Conservation (phyloP, 1,140 invertebrate genomes). For the Aporrectodea caliginosa region DNA sequence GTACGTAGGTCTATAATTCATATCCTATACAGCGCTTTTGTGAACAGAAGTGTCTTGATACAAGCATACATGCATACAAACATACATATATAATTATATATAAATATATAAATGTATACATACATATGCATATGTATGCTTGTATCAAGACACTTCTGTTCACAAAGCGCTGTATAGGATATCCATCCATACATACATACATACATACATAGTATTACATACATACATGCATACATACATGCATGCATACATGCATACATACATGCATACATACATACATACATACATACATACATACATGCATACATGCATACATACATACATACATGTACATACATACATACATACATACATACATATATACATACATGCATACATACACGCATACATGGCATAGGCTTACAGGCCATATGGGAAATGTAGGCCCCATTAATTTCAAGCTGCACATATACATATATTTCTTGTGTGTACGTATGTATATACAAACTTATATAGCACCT, state of each 20-base stretch:
- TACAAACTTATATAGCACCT: no score
- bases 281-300: neutral
- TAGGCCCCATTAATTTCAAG: neutral
- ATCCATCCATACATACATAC: conserved; percentile 2
- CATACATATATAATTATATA: neutral
- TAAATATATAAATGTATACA: neutral
- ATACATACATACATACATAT: conserved; percentile 6
- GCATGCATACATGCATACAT: neutral
- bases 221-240: neutral
- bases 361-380: conserved; percentile 1
- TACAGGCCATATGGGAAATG: neutral
- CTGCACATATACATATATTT: neutral
- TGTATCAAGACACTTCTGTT: neutral
- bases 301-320: neutral
- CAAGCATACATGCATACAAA: neutral
- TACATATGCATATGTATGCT: neutral
- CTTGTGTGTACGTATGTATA: no score
- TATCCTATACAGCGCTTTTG: neutral
- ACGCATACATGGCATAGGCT: neutral
- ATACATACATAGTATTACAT: no score
- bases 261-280: neutral
- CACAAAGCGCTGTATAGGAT: neutral
- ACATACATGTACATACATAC: neutral
- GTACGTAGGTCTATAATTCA: no score
- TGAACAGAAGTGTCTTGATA: neutral